Conservation (phyloP, 2,797 vertebrate species). For the Paguma larvata region DNA sequence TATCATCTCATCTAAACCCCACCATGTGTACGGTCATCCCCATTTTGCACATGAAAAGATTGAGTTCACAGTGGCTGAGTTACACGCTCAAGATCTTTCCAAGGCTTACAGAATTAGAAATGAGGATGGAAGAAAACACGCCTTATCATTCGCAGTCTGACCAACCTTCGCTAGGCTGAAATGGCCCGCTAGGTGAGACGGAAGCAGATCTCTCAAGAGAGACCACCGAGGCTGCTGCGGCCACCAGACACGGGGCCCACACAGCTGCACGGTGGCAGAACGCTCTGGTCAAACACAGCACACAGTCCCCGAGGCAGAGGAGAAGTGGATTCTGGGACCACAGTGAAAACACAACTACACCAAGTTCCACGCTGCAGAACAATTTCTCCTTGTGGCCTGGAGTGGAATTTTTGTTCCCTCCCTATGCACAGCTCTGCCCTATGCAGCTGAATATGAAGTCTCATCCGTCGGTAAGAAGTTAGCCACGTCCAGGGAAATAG, state of each 20-base stretch:
- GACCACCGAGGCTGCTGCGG: neutral
- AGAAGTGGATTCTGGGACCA: neutral
- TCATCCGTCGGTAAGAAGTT: neutral
- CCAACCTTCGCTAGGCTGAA: neutral
- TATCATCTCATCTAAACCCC: neutral
- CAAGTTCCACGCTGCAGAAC: neutral
- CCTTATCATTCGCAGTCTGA: neutral
- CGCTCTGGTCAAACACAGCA: no score
- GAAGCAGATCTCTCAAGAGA: neutral
- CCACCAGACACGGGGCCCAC: neutral
- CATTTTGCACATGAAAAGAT: neutral
- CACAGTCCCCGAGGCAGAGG: neutral
- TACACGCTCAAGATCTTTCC: neutral
- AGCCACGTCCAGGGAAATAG: neutral
- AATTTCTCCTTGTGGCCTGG: neutral
- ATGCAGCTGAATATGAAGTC: neutral
- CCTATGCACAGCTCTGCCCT: neutral
- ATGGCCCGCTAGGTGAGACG: neutral
- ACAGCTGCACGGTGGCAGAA: rapidly evolving
- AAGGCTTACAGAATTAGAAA: neutral
- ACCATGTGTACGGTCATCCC: neutral
- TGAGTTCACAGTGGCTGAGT: neutral
- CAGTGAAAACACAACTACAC: neutral
- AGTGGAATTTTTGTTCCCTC: neutral
- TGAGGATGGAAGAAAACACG: neutral